Evolutionary conservation across 2,113 vertebrate genomes (phyloP).

Genomic region (Gymnogyps californianus): DNA sequence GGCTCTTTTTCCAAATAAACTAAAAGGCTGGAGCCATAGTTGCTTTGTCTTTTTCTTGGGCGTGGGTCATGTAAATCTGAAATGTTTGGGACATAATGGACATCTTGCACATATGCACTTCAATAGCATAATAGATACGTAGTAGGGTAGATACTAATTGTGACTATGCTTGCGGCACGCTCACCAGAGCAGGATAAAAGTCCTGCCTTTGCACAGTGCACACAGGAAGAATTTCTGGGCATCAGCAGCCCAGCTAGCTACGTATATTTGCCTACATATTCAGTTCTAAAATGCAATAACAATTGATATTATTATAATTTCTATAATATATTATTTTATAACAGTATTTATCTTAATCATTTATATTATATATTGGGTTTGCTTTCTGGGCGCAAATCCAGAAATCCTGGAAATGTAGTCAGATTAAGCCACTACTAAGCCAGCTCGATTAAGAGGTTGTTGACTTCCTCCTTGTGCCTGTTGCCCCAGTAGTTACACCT

Average conservation of each 20-base stretch:
- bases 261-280: neutral
- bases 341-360: neutral
- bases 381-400: neutral
- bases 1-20: neutral
- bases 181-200: neutral
- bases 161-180: accelerated
- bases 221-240: neutral
- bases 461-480: neutral
- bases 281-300: neutral
- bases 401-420: neutral
- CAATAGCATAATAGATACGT: neutral
- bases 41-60: neutral
- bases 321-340: neutral
- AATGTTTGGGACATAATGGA: neutral
- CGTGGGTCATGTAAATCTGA: neutral
- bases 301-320: neutral
- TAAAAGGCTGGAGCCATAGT: neutral
- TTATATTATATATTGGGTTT: neutral
- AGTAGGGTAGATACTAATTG: neutral
- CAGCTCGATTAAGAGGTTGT: neutral
- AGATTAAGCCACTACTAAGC: neutral
- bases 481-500: neutral
- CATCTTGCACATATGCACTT: neutral
- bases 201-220: neutral
- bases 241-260: neutral